Evolutionary conservation across 2,888 invertebrate species (phyloP), one percentile per base, ranked within the genome.

Genomic region (Ormyrus rosae): DNA sequence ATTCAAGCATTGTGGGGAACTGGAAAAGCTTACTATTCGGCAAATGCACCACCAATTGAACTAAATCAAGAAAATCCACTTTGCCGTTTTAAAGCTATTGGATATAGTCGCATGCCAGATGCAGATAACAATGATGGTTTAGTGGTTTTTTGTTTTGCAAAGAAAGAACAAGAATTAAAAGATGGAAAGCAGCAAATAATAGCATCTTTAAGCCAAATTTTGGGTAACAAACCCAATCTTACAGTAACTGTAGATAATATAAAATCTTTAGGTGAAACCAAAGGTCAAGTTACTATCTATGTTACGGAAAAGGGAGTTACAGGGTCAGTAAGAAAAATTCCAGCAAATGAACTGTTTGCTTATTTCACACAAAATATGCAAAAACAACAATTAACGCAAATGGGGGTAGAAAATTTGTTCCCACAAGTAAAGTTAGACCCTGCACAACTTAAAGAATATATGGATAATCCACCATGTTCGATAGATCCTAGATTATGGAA

Each of bases 401-500:
- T 97, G 55, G 95, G 95, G 0, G 95, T 96, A 55, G 92, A 93
- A 56, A 93, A 94, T 84, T 93, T 96, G 45, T 93, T 94, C 81
- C 92, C 98, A 11, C 93, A 96, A 89, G 94, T 96, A 0, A 93
- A 94, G 63, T 95, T 97, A 64, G 94, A 96, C 84, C 95, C 95
- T 73, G 94, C 95, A 81, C 95, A 96, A 88, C 88, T 97, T 13
- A 95, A 96, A 84, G 96, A 97, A 86, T 99, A 99, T 91, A 91
- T 98, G 80, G 96, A 96, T 85, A 95, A 94, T 85, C 96, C 98
- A n/a, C 99, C 98, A 0, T 78, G 90, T 94, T 96, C 98, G n/a
- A 96, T 99, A 88, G 98, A 98, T 90, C 94, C 95, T 68, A 93
- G 97, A 81, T 92, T 99, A 86, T 99, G 99, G 99, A 95, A 96